Evolutionary conservation across 1,140 invertebrate species (phyloP).

Genomic region (Mercenaria mercenaria): DNA sequence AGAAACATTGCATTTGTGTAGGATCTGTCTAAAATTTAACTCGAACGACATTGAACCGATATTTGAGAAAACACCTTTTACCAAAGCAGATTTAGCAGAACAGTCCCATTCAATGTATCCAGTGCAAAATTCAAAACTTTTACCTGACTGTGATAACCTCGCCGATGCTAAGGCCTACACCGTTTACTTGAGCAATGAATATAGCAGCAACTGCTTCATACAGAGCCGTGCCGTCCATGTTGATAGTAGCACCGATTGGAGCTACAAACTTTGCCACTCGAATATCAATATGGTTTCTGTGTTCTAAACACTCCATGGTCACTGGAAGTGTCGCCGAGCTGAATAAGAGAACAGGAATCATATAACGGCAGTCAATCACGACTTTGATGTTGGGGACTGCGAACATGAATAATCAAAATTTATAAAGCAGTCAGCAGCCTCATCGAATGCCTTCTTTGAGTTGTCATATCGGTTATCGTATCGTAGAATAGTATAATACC

Average conservation of each 20-base stretch:
- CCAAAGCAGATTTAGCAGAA: no score
- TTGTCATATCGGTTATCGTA: no score
- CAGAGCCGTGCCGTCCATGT: constrained; percentile 96
- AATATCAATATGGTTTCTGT: constrained; percentile 94
- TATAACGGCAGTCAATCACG: neutral
- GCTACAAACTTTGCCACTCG: constrained; percentile 87
- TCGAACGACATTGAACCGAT: no score
- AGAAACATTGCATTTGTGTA: no score
- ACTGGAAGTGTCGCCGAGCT: constrained; percentile 85
- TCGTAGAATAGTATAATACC: no score
- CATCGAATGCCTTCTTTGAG: neutral
- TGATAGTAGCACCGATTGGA: constrained; percentile 93
- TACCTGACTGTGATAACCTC: constrained; percentile 96
- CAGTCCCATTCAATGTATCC: no score
- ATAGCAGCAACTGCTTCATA: constrained; percentile 92
- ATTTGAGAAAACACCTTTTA: no score
- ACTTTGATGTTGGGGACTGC: neutral
- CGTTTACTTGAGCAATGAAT: constrained; percentile 96
- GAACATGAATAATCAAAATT: neutral
- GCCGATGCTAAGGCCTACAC: constrained; percentile 91
- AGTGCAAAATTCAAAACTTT: no score
- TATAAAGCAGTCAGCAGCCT: neutral
- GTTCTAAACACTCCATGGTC: constrained; percentile 96
- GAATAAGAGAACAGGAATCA: no score
- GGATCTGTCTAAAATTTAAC: no score